Base-by-base conservation (phyloP, 2,113 vertebrate species). In the Entomyzon cyanotis region DNA sequence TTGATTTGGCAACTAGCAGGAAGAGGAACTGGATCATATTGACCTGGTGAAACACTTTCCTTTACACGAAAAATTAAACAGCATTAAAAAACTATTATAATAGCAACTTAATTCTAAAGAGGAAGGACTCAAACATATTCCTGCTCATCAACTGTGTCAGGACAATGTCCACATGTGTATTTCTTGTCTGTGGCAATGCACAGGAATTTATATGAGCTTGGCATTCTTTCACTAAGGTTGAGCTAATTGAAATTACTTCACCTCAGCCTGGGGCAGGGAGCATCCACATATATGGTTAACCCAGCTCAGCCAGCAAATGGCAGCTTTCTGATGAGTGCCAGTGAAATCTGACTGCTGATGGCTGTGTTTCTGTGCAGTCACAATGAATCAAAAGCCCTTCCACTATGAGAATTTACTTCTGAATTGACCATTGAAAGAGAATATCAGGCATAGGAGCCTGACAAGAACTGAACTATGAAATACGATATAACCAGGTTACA, bases 131-230 rank as follows among this genome's bases (percentile, higher is more conserved):
- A n/a, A 39, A 53, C 4, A 9, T 25, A 55, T 39, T 75, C 23
- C 20, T 35, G 11, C 17, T 30, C 8, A 35, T 74, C 33, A 27
- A 0, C 30, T 59, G 14, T 46, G 14, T 42, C n/a, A 69, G 0
- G 2, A 12, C 17, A 24, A 20, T 8, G 12, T 37, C 58, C 41
- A 17, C 2, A 5, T 41, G 24, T 5, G 2, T 2, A 2, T 3
- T 77, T 15, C n/a, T 84, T 56, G 3, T 46, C 41, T 62, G 33
- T 74, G 42, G 60, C 33, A 70, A 37, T 17, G 25, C 28, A n/a
- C 5, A 42, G 22, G 60, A 67, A 70, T 93, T 81, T 81, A 23
- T 65, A 81, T 23, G 30, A 89, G 6, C 9, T 70, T 67, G 75
- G 8, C 1, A 2, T 63, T 70, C 49, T 84, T 89, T 80, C 55